Evolutionary conservation across 2,888 invertebrate species (phyloP), one percentile per base, ranked within the genome.

Genomic region (Strigamia transsilvanica): DNA sequence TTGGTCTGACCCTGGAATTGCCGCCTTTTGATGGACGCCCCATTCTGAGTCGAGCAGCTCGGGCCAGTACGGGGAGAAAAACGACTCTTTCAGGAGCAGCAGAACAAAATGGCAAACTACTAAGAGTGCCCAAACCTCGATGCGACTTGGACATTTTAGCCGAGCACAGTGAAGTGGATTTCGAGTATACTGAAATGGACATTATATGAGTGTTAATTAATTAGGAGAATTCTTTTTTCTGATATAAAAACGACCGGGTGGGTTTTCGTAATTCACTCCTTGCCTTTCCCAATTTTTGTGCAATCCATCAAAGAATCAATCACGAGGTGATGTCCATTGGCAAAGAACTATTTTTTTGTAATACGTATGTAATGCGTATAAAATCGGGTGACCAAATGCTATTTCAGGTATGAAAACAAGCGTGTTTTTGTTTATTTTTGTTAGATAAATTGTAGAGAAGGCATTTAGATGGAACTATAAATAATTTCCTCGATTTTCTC

Each of bases 21-120:
- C 79, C 79, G 34, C 42, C 79, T 38, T 38, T 42, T 34, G 79
- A 79, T 21, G 79, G 42, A 27, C 66, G 66, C 23, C 66, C 66
- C 12, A 66, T 66, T 66, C 27, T 66, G 27, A 66, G 66, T 27
- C 23, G 27, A 66, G 27, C 66, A 66, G 66, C 66, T 10, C 66
- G 66, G 27, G 2, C 66, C 1, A 66, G 66, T 66, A 15, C 66
- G 13, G 32, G 66, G 23, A 66, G 15, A 27, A 66, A 66, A 66
- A 27, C 32, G 27, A 66, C 66, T 27, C 66, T n/a, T 15, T 51
- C 27, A 15, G 61, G 61, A 21, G 61, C 23, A 21, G 61, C 61
- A 23, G 80, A 80, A 46, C 80, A 80, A 51, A 80, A 80, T 46
- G 80, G 80, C 23, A 80, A 80, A 46, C 42, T 80, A n/a, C 27